Percentiles rank a stretch among this genome's conserved stretches.
Evolutionary conservation across 2,113 vertebrate species (phyloP).

Genomic region (Anoplopoma fimbria): DNA sequence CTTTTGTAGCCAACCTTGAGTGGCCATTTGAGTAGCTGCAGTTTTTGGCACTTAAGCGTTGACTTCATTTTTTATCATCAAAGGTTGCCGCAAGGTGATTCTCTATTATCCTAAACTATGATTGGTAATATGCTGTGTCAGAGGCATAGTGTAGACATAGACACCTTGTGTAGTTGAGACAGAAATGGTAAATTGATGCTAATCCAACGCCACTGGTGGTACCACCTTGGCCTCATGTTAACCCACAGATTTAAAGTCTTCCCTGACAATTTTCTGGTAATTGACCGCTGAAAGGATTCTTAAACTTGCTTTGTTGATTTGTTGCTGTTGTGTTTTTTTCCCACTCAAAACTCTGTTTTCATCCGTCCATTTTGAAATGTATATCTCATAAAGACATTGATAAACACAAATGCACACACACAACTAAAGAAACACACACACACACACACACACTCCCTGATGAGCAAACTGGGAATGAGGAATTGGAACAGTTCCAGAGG

Average conservation of each 20-base stretch:
- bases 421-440: background rate
- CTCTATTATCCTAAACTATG: background rate
- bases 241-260: background rate
- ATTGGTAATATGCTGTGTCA: background rate
- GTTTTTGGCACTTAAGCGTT: no score
- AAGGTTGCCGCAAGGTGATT: no score
- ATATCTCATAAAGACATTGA: constrained; percentile 12
- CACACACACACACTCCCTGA: constrained; percentile 13
- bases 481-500: constrained; percentile 68
- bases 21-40: background rate
- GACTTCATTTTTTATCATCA: no score
- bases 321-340: background rate
- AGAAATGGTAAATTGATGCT: no score
- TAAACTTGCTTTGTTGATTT: constrained; percentile 15
- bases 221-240: background rate
- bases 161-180: background rate
- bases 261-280: background rate
- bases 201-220: background rate
- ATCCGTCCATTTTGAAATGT: constrained; percentile 28
- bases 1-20: background rate
- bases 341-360: constrained; percentile 1
- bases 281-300: background rate
- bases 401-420: background rate
- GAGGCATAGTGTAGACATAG: no score
- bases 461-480: constrained; percentile 49